Evolutionary conservation across 2,113 vertebrate genomes (phyloP), one percentile per base, ranked within the genome.

Genomic region (Gadus chalcogrammus): DNA sequence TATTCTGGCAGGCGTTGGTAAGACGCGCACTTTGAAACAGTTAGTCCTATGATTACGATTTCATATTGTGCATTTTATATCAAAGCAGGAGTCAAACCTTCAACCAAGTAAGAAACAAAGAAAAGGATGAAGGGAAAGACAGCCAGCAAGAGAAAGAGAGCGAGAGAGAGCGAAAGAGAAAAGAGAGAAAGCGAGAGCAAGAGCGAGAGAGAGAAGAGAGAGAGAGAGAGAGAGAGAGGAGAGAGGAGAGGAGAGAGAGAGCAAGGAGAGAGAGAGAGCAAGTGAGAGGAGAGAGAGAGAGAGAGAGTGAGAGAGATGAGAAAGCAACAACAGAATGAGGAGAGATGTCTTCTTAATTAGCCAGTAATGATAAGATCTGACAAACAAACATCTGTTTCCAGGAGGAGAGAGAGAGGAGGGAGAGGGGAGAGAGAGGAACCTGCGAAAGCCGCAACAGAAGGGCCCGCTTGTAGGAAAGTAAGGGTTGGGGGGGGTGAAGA

Each of bases 331-430:
- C 83, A 90, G 88, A 89, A 89, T 78, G 73, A 87, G 88, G 84
- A 86, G 74, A 87, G 82, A 91, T 90, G 87, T 83, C 89, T 88
- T 82, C 84, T 92, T 92, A 93, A 93, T 92, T 92, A 79, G 85
- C 81, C 87, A 93, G 90, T 92, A 93, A 92, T 92, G 91, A 92
- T 93, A 90, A 89, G 90, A 93, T 92, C 90, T 92, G 92, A 93
- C 91, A 93, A 92, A 93, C 91, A 93, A n/a, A 92, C 90, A 92
- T 91, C 91, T 92, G 91, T 91, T 92, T 91, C 87, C 85, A 90
- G 82, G 89, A 84, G 64, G 65, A 27, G 20, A 55, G 66, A 67
- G 65, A 79, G 71, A 80, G 71, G 77, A 77, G 31, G 75, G 78
- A 6, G 76, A 68, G 81, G 79, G 9, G 42, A 48, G 42, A 48